Base-by-base conservation (phyloP, 2,797 vertebrate genomes). In the Hoplostethus atlanticus region DNA sequence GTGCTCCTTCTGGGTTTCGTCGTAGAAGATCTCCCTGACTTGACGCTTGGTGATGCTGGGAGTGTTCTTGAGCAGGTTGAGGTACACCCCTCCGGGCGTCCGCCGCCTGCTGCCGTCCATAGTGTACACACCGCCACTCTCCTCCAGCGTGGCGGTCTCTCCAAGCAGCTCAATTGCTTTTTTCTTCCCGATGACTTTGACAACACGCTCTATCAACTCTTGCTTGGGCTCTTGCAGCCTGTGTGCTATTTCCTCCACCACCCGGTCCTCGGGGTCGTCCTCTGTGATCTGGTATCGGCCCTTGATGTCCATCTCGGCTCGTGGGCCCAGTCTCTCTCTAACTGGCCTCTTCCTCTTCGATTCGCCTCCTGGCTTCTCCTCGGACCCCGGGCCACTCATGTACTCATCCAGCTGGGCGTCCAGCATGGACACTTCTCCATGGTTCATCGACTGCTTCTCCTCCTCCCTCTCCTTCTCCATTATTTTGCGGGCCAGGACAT, bases 61-160 rank as follows among this genome's bases (percentile, higher is more conserved):
- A 0, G 96, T 97, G 84, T 96, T 97, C 89, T 99, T 99, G 83
- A 99, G 85, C 40, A 99, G 91, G 86, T 99, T 96, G 71, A 99
- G 93, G 80, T 96, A 99, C 52, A 99, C 98, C 0, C 98, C 98
- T 0, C 98, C 98, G 0, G 98, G 98, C 0, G 98, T 99, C 79
- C 98, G 95, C 64, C 98, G 95, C 84, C 98, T 94, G 84, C 95
- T 97, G 75, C 97, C 97, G 78, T 98, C 97, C 95, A 99, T 76
- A 15, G 98, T 97, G 83, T 95, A 95, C 64, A 99, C 93, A 1
- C 98, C 98, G 2, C 98, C 98, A 1, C 84, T 95, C 68, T 98
- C 96, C 79, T 99, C 98, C 59, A 99, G 92, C 7, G 96, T 96
- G 30, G 96, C 93, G 0, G 97, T 99, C 91, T 98, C 96, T 76